phyloP scores from a whole-genome alignment of 2,797 vertebrate genomes.

The Eulemur mongoz region DNA sequence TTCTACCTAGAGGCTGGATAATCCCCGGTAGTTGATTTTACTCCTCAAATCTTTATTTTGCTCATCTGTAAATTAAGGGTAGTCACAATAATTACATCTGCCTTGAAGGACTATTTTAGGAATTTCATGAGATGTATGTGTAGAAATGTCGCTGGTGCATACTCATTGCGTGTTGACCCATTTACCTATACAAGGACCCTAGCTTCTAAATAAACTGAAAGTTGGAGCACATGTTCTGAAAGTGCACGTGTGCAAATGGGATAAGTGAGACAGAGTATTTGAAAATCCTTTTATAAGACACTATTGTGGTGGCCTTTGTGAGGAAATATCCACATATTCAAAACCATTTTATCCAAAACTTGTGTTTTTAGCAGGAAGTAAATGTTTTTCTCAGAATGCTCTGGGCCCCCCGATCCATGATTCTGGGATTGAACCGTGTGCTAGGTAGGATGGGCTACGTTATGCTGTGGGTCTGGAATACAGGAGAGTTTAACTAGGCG shows the following conservation, averaged over 20 bases:
- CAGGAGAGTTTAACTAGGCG: neutral
- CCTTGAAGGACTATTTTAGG: accelerated
- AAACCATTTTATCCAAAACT: neutral
- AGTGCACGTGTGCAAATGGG: neutral
- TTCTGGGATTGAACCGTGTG: neutral
- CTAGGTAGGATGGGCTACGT: neutral
- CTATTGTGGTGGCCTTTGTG: neutral
- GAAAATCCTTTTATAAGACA: neutral
- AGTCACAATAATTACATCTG: no score
- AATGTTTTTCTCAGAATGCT: neutral
- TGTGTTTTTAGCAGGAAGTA: neutral
- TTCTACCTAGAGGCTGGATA: neutral
- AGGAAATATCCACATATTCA: neutral
- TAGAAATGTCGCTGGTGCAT: neutral
- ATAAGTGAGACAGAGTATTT: neutral
- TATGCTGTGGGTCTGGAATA: neutral
- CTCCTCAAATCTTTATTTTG: neutral
- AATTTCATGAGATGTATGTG: neutral
- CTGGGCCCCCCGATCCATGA: neutral
- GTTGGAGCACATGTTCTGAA: neutral
- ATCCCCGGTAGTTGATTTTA: accelerated
- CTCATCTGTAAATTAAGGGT: neutral
- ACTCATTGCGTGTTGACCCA: accelerated
- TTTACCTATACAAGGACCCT: neutral
- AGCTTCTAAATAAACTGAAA: neutral